Percentiles rank a stretch among this genome's conserved stretches.
Conservation (phyloP, 2,888 invertebrate genomes). For the Epinotia brunnichana region DNA sequence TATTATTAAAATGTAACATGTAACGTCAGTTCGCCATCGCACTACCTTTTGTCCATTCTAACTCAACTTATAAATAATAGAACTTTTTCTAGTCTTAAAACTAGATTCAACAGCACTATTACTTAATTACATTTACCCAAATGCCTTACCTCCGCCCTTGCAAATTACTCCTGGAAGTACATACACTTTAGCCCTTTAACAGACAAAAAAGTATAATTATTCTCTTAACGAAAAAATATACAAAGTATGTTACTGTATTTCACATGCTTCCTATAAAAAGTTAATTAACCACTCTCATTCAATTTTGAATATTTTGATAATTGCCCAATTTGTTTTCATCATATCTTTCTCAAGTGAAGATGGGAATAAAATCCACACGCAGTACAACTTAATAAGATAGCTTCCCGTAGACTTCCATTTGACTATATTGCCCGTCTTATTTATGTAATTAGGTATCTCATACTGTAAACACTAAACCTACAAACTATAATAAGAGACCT, state of each 20-base stretch:
- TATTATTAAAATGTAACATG: too few species aligned
- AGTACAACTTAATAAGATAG: not conserved
- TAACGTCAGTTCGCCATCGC: constrained; percentile 15
- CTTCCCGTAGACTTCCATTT: not conserved
- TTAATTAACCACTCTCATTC: not conserved
- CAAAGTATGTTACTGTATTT: not conserved
- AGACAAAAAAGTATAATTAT: not conserved
- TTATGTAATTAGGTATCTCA: not conserved
- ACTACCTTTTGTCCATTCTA: constrained; percentile 31
- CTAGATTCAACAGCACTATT: constrained; percentile 31
- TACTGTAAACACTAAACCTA: not conserved
- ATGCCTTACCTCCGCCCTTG: constrained; percentile 24
- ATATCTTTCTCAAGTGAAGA: not conserved
- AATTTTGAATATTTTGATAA: not conserved
- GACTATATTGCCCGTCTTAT: not conserved
- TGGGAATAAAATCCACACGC: not conserved
- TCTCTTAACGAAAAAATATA: not conserved
- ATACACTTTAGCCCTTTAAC: not conserved
- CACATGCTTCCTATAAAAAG: not conserved
- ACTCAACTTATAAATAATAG: constrained; percentile 35
- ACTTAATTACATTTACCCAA: constrained; percentile 18
- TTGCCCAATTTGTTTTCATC: not conserved
- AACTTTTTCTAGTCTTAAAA: constrained; percentile 35
- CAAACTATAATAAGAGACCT: constrained; percentile 24
- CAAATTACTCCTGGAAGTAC: not conserved